Base-by-base conservation (phyloP, 2,888 invertebrate genomes). In the Ernsta delagoae region DNA sequence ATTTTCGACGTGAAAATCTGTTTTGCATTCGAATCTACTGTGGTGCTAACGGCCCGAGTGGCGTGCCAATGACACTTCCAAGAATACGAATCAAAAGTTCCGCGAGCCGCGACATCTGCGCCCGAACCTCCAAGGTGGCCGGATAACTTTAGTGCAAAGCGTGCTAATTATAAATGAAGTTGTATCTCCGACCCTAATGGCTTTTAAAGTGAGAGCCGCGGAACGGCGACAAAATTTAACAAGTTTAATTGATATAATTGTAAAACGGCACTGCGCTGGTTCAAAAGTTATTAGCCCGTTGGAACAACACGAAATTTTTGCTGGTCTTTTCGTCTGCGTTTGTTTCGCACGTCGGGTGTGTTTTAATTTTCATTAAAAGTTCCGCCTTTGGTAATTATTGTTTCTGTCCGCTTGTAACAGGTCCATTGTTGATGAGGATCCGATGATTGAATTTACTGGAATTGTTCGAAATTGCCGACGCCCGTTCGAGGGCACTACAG, bases 1-100 rank as follows among this genome's bases (percentile, higher is more conserved):
- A 92, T 92, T 90, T 89, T 83, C 85, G 82, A 87, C 87, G 86
- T 85, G 84, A 79, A 85, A 87, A 86, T 87, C 88, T 87, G 88
- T 87, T 92, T 90, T 87, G 90, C 89, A 92, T 92, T 84, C 80
- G 86, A 87, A 89, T 88, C 81, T 83, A 83, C 73, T 72, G 77
- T 77, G 74, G 78, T 78, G 81, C 79, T 81, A 80, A 82, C 80
- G 78, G 79, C 62, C 63, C 74, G 71, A 77, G 74, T 75, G 74
- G 80, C 75, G 78, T 78, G 78, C 74, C 76, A 75, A 73, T 78
- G 81, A 78, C 76, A 78, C 72, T 31, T 12, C 24, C 24, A 57
- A 68, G 62, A 57, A 59, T 36, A 24, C 57, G 68, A 69, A 68
- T 68, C 62, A 50, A 73, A 75, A 77, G 70, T 75, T 73, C 62